These are phyloP conservation scores for Gila orcuttii DNA, from an alignment of 2,113 vertebrate genomes.

Conservation along the genomic window DNA sequence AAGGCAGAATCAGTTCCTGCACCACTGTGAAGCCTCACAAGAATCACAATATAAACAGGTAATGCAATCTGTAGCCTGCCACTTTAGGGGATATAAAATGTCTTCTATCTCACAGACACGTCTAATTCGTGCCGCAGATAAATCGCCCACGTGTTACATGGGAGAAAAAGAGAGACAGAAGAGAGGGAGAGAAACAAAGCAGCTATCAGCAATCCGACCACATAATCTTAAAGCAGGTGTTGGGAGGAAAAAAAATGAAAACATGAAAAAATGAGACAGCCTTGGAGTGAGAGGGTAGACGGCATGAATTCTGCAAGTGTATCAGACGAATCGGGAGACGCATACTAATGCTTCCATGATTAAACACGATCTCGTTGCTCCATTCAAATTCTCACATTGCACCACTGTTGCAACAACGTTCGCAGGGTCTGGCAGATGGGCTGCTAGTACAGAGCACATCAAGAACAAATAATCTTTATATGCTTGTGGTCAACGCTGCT, in stretches of 20 bases:
- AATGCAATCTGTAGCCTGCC: conserved; percentile 50
- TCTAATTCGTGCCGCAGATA: conserved; percentile 41
- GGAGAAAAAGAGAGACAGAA: background rate
- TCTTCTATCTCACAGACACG: conserved; percentile 31
- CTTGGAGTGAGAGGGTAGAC: conserved; percentile 48
- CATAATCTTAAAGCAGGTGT: conserved; percentile 42
- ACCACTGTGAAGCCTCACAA: conserved; percentile 3
- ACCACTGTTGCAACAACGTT: conserved; percentile 30
- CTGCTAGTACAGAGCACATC: conserved; percentile 29
- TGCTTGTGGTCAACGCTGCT: background rate
- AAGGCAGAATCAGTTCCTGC: conserved; percentile 24
- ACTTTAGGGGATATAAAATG: conserved; percentile 45
- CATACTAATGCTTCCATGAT: conserved; percentile 67
- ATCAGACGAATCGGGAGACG: conserved; percentile 54
- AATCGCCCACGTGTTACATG: conserved; percentile 45
- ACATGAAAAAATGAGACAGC: background rate
- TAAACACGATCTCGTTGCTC: conserved; percentile 61
- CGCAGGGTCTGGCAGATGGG: conserved; percentile 36
- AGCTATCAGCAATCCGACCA: conserved; percentile 39
- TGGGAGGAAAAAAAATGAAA: conserved; percentile 11
- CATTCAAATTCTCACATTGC: conserved; percentile 28
- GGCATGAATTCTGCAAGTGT: conserved; percentile 41
- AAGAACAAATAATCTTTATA: conserved; percentile 48
- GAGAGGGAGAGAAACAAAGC: background rate
- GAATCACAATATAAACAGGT: conserved; percentile 37